These are phyloP conservation scores for Oxystoma pomonae DNA, from an alignment of 2,888 invertebrate species.

Conservation along the genomic window DNA sequence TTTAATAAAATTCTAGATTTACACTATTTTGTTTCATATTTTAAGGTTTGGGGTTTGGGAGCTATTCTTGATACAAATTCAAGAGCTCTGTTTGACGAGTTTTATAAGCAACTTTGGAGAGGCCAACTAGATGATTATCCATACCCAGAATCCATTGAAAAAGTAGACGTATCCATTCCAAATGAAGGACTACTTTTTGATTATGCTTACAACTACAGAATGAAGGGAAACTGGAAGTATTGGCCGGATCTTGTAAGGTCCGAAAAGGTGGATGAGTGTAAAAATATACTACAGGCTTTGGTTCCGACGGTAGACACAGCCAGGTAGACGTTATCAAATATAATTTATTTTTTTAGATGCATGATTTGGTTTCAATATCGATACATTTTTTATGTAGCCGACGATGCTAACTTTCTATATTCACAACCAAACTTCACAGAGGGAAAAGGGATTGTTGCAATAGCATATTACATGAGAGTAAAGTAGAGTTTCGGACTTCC, in stretches of 20 bases:
- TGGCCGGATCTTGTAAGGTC: conserved; percentile 73
- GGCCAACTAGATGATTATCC: conserved; percentile 49
- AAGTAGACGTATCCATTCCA: conserved; percentile 72
- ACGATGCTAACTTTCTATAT: too few relatives aligned
- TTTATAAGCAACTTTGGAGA: conserved; percentile 55
- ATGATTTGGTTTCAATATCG: too few relatives aligned
- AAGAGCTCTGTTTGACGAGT: conserved; percentile 62
- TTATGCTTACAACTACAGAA: conserved; percentile 70
- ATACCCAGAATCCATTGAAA: conserved; percentile 58
- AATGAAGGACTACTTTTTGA: conserved; percentile 75
- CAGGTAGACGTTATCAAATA: conserved; percentile 38
- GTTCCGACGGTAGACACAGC: conserved; percentile 86
- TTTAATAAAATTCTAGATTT: neutral
- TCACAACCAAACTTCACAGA: too few relatives aligned
- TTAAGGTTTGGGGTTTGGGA: conserved; percentile 76
- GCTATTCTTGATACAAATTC: conserved; percentile 74
- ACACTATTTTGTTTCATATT: neutral
- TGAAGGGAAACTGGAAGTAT: conserved; percentile 82
- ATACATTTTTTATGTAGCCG: too few relatives aligned
- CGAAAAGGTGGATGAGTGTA: conserved; percentile 60
- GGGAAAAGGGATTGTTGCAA: too few relatives aligned
- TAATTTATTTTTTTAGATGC: too few relatives aligned
- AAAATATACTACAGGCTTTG: conserved; percentile 66
- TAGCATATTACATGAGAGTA: too few relatives aligned
- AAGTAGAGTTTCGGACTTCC: too few relatives aligned